phyloP scores from a whole-genome alignment of 2,113 vertebrate species.

The Rallus limicola region DNA sequence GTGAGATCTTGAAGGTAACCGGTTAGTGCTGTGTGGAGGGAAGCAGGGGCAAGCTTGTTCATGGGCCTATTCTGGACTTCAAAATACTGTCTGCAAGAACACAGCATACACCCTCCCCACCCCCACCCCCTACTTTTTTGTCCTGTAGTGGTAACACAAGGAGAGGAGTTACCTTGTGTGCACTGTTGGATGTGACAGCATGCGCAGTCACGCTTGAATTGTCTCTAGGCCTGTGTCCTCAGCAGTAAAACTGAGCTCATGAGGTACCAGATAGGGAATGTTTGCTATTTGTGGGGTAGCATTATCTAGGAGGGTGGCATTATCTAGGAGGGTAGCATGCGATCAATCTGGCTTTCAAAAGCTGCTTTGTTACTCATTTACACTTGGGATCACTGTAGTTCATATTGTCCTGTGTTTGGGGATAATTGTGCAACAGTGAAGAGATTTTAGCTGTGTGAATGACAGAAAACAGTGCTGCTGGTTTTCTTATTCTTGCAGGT shows the following conservation, averaged over 20 bases:
- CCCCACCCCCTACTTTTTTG: neutral
- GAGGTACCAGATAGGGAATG: neutral
- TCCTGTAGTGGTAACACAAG: neutral
- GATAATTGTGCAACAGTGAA: slow-evolving; percentile 13
- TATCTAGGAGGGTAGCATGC: neutral
- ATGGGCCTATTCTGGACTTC: neutral
- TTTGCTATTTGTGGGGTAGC: neutral
- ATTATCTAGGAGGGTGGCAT: neutral
- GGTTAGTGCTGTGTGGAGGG: neutral
- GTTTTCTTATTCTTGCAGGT: neutral
- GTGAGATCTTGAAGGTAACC: neutral
- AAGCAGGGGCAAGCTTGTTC: neutral
- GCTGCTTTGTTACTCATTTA: slow-evolving; percentile 59
- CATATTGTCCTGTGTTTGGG: neutral
- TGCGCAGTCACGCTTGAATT: neutral
- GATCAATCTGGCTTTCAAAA: neutral
- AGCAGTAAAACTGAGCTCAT: neutral
- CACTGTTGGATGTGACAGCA: neutral
- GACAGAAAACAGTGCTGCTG: neutral
- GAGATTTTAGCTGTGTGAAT: neutral
- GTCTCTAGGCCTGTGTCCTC: neutral
- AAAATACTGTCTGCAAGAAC: neutral
- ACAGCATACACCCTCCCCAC: neutral
- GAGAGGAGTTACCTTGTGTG: neutral
- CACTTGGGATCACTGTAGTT: slow-evolving; percentile 6